Percentiles rank a stretch among this genome's conserved stretches.
Evolutionary conservation across 2,797 vertebrate species (phyloP).

Genomic region (Microctenopoma stevenorrisi): DNA sequence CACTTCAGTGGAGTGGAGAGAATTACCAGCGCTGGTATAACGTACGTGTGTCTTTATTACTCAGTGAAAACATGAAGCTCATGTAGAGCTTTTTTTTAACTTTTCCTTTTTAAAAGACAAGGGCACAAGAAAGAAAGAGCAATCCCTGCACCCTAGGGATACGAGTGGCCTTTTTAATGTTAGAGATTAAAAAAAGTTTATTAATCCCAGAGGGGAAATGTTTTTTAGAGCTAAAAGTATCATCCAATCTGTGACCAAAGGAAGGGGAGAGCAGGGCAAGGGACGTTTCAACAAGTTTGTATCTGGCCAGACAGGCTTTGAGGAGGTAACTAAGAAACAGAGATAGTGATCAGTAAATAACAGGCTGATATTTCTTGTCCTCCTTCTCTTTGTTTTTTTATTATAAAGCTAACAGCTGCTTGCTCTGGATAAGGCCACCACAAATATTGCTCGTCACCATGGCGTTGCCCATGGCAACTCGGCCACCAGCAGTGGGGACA

Average conservation of each 20-base stretch:
- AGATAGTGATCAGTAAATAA: constrained; percentile 46
- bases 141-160: background rate
- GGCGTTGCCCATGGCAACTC: constrained; percentile 55
- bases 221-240: background rate
- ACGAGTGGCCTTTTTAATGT: background rate
- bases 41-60: no score
- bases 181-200: no score
- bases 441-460: constrained; percentile 46
- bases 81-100: no score
- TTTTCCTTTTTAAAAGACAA: constrained; percentile 5
- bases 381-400: background rate
- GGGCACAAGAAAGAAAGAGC: background rate
- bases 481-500: background rate
- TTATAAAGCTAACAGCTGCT: constrained; percentile 34
- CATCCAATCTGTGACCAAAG: background rate
- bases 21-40: background rate
- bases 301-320: constrained; percentile 23
- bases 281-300: background rate
- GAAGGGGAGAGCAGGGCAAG: background rate
- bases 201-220: no score
- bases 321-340: constrained; percentile 20
- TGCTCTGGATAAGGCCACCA: constrained; percentile 41
- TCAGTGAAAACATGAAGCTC: background rate
- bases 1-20: background rate
- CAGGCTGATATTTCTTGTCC: constrained; percentile 4